Percentiles rank a stretch among this genome's conserved stretches.
These are phyloP conservation scores for Stichopus chloronotus DNA, from an alignment of 35 echinoderm and acorn worm species.

Conservation along the genomic window DNA sequence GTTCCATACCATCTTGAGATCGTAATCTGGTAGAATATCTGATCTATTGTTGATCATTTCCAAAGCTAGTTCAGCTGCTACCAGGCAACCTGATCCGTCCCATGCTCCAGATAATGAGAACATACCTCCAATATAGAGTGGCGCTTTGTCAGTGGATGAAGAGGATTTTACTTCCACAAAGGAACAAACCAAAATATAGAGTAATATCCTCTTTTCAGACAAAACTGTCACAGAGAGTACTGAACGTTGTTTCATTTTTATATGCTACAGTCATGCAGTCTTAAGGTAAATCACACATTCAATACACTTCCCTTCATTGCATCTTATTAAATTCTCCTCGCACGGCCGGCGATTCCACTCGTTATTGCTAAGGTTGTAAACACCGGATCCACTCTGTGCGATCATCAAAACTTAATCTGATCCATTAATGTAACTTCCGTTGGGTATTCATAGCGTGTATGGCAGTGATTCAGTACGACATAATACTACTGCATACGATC, in stretches of 20 bases:
- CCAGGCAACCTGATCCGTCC: constrained; percentile 78
- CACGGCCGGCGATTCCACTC: no score
- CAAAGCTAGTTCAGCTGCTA: constrained; percentile 71
- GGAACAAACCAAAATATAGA: neutral
- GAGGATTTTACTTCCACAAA: neutral
- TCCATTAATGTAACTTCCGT: no score
- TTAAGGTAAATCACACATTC: no score
- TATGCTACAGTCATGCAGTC: no score
- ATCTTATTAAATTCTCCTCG: no score
- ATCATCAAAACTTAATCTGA: no score
- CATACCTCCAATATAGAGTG: constrained; percentile 36
- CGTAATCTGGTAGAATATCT: constrained; percentile 73
- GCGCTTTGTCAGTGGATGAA: neutral
- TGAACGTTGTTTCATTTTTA: neutral
- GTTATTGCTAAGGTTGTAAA: no score
- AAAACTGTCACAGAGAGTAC: neutral
- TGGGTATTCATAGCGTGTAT: no score
- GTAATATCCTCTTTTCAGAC: neutral
- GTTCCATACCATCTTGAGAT: constrained; percentile 83
- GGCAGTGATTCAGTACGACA: no score
- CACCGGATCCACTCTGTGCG: no score
- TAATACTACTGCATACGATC: no score
- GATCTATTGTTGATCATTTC: constrained; percentile 70
- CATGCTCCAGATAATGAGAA: constrained; percentile 71
- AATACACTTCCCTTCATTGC: no score